Percentiles rank a stretch among this genome's conserved stretches.
Conservation (phyloP, 2,113 vertebrate species). For the Lagopus muta region DNA sequence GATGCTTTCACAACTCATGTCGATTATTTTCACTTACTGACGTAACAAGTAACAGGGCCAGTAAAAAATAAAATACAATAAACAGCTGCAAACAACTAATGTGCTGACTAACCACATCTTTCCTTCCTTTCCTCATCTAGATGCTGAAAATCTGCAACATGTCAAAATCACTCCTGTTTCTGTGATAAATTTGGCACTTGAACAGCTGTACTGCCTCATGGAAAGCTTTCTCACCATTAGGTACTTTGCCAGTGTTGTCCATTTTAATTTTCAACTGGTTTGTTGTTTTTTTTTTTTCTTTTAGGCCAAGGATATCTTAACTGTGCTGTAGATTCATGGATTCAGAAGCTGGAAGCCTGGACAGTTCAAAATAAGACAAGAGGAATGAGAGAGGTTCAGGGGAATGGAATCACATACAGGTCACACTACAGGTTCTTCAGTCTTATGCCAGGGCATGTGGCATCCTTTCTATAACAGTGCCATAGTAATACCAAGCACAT, state of each 20-base stretch:
- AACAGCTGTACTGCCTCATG: not conserved
- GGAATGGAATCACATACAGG: not conserved
- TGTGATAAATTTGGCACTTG: not conserved
- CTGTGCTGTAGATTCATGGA: not conserved
- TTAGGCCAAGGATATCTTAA: not conserved
- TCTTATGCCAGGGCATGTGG: not conserved
- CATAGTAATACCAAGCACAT: not conserved
- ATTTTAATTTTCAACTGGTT: not conserved
- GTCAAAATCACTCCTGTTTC: not conserved
- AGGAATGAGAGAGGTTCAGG: not conserved
- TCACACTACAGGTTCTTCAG: not conserved
- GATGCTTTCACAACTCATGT: not conserved
- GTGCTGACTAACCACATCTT: not conserved
- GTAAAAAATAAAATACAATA: not conserved
- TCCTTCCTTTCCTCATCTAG: not conserved
- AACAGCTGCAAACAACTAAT: not conserved
- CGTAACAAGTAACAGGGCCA: not conserved
- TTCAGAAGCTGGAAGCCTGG: not conserved
- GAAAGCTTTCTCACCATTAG: not conserved
- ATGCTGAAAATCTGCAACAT: not conserved
- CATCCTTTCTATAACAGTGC: not conserved
- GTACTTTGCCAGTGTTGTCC: not conserved
- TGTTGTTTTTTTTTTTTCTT: not conserved
- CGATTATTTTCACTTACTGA: not conserved
- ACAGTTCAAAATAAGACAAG: not conserved